Evolutionary conservation across 2,797 vertebrate genomes (phyloP), one percentile per base, ranked within the genome.

Genomic region (Enteromius unitaeniatus): DNA sequence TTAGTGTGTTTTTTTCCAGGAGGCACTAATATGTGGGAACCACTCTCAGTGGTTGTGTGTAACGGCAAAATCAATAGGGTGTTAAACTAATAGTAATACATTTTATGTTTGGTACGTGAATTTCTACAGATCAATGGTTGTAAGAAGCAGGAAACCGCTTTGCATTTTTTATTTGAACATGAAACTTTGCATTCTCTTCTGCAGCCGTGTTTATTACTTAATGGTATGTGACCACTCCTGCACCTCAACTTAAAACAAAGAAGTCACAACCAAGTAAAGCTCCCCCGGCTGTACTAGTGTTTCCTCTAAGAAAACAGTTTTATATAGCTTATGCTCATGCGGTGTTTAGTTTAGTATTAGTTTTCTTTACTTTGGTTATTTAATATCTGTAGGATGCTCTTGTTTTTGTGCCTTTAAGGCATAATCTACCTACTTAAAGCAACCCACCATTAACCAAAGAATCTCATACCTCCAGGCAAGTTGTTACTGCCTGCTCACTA

Each of bases 1-100:
- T 91, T 83, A 90, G 87, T 77, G 87, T 92, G 93, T 93, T 73
- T 93, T 92, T 92, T 68, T 55, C n/a, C 62, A 85, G 77, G 55
- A 82, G 67, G 70, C 85, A 85, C 49, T 76, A 81, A 81, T 74
- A 87, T 83, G 78, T 90, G 89, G 89, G 89, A 91, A 91, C 89
- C 84, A 23, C 64, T 86, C 85, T 86, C 78, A 70, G 64, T 83
- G 83, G 70, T 81, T 87, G 81, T 85, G 78, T 82, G 64, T 81
- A 78, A 86, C 81, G 42, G 70, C 67, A 58, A 60, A 83, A 83
- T 86, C 73, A 83, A 84, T 83, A 84, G 72, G 76, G 76, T 86
- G 78, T 78, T 82, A 72, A 86, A 88, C 65, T 74, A 47, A 79
- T 83, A 83, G 42, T 68, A 40, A 49, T 79, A 53, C 37, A 82